These are phyloP conservation scores for Mirza zaza DNA, from an alignment of 2,113 vertebrate species.

Conservation along the genomic window DNA sequence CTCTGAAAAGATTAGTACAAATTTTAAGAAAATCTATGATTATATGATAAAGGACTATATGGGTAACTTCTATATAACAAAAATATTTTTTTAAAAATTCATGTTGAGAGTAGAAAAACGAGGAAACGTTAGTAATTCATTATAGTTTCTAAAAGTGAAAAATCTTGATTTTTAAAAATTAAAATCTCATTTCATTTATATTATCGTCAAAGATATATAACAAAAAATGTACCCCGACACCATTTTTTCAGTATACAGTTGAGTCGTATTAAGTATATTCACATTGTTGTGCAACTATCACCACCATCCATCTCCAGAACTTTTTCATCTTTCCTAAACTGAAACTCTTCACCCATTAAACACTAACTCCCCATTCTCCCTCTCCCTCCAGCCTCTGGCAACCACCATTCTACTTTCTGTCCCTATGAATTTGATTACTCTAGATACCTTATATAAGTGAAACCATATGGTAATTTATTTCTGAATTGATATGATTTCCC, in stretches of 20 bases:
- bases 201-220: slow-evolving; percentile 5
- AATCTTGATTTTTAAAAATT: slow-evolving; percentile 24
- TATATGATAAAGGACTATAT: slow-evolving; percentile 10
- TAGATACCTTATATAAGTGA: background rate
- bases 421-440: background rate
- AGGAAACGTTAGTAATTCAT: background rate
- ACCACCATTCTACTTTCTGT: background rate
- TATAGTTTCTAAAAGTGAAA: slow-evolving; percentile 42
- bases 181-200: background rate
- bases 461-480: slow-evolving; percentile 23
- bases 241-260: slow-evolving; percentile 31
- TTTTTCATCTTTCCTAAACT: background rate
- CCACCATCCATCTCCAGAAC: background rate
- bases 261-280: background rate
- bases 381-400: background rate
- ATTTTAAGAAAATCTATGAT: slow-evolving; percentile 51
- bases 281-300: background rate
- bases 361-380: background rate
- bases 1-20: slow-evolving; percentile 46
- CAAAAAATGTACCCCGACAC: background rate
- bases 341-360: background rate
- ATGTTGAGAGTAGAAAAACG: slow-evolving; percentile 38
- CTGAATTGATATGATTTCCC: slow-evolving; percentile 23
- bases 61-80: background rate
- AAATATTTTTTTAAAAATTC: background rate